Evolutionary conservation across 2,888 invertebrate genomes (phyloP), one percentile per base, ranked within the genome.

Genomic region (Ctenicera cuprea): DNA sequence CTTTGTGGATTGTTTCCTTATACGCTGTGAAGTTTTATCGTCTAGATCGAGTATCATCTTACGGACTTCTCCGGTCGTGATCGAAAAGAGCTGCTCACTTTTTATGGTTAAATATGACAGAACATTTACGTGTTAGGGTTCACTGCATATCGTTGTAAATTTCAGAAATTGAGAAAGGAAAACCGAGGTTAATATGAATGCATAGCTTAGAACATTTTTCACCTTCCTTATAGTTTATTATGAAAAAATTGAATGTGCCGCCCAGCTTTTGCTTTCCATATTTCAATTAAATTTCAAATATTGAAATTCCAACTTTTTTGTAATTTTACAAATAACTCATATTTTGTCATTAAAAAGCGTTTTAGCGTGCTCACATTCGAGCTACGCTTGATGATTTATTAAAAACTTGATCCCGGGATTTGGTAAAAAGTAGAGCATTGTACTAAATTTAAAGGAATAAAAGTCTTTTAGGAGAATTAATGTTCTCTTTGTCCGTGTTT

Each of bases 381-480:
- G 50, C 38, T 30, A 20, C 38, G 61, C 63, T 43, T 26, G 65
- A 52, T 52, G 50, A 52, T 52, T 65, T 50, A 50, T 65, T 65
- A 52, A 65, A 65, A 50, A 48, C 18, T 62, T 22, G 61, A 73
- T 73, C 66, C 11, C 18, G 63, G 63, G 48, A 30, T 30, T 43
- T 59, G 9, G 59, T 11, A 57, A 54, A 48, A 70, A 52, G 33
- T 43, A 63, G 57, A 52, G 48, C 50, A 41, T 38, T 59, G 70
- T 50, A 59, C 18, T 70, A 70, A 70, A 67, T 67, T 64, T 71
- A 48, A 26, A 30, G 37, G 73, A 68, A 67, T 75, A 57, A 74
- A 73, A 71, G 64, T 63, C 62, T 54, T 73, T 59, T 38, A 48
- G 54, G 69, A 70, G 66, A 59, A 37, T 59, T 59, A 59, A 59